Percentiles rank a stretch among this genome's conserved stretches.
Evolutionary conservation across 2,888 invertebrate species (phyloP).

Genomic region (Oscheius onirici): DNA sequence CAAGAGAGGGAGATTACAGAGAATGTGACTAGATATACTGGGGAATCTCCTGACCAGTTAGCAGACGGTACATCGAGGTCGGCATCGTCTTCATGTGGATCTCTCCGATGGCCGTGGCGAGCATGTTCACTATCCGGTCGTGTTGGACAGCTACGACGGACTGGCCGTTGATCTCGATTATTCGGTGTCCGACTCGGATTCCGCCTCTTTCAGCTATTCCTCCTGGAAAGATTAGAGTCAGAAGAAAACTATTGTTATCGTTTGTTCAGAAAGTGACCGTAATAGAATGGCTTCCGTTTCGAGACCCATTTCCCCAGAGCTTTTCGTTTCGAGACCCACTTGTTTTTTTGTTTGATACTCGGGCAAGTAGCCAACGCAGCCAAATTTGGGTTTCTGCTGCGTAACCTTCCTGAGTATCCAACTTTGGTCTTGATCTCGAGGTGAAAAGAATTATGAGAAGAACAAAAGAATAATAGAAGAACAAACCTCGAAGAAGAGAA

Average conservation of each 20-base stretch:
- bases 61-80: slow-evolving; percentile 97
- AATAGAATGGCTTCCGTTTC: too few relatives aligned
- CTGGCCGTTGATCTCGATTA: slow-evolving; percentile 89
- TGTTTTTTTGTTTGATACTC: too few relatives aligned
- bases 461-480: too few relatives aligned
- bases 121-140: slow-evolving; percentile 93
- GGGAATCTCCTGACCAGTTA: slow-evolving; percentile 99
- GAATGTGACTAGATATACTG: slow-evolving; percentile 81
- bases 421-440: too few relatives aligned
- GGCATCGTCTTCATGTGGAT: slow-evolving; percentile 99
- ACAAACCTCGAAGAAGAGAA: slow-evolving; percentile 51
- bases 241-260: too few relatives aligned
- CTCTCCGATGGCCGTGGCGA: slow-evolving; percentile 99
- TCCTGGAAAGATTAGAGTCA: slow-evolving; percentile 76
- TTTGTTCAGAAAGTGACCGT: too few relatives aligned
- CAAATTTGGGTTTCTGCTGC: too few relatives aligned
- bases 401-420: too few relatives aligned
- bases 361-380: too few relatives aligned
- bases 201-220: slow-evolving; percentile 99
- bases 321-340: too few relatives aligned
- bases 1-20: slow-evolving; percentile 9
- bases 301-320: too few relatives aligned
- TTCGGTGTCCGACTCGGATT: slow-evolving; percentile 96
- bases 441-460: too few relatives aligned
- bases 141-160: slow-evolving; percentile 99